Evolutionary conservation across 2,797 vertebrate genomes (phyloP).

Genomic region (Coregonus ussuriensis): DNA sequence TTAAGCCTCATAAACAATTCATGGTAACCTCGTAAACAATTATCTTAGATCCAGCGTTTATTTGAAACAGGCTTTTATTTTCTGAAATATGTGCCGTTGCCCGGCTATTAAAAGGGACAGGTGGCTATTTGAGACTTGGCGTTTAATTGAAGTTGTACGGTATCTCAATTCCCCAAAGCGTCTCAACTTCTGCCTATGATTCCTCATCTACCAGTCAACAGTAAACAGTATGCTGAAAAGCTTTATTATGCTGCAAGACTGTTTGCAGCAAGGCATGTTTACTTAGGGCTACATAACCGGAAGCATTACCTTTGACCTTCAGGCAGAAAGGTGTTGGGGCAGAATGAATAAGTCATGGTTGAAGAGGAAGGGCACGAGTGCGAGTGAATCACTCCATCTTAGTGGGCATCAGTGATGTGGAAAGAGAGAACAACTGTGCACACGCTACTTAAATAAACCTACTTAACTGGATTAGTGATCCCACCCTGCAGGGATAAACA

Average conservation of each 20-base stretch:
- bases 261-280: neutral
- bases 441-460: slow-evolving; percentile 66
- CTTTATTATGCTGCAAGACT: neutral
- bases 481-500: slow-evolving; percentile 57
- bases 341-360: slow-evolving; percentile 6
- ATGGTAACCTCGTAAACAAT: no score
- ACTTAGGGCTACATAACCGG: neutral
- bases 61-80: no score
- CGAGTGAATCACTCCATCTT: slow-evolving; percentile 60
- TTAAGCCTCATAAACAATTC: no score
- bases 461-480: slow-evolving; percentile 74
- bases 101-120: no score
- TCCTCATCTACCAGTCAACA: neutral
- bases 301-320: slow-evolving; percentile 1
- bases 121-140: no score
- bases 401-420: slow-evolving; percentile 65
- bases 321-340: neutral
- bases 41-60: no score
- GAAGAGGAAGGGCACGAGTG: neutral
- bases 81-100: no score
- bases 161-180: no score
- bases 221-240: neutral
- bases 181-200: neutral
- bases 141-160: no score
- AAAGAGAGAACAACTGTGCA: slow-evolving; percentile 67